Evolutionary conservation across 2,888 invertebrate genomes (phyloP).

Genomic region (Eristalis intricaria): DNA sequence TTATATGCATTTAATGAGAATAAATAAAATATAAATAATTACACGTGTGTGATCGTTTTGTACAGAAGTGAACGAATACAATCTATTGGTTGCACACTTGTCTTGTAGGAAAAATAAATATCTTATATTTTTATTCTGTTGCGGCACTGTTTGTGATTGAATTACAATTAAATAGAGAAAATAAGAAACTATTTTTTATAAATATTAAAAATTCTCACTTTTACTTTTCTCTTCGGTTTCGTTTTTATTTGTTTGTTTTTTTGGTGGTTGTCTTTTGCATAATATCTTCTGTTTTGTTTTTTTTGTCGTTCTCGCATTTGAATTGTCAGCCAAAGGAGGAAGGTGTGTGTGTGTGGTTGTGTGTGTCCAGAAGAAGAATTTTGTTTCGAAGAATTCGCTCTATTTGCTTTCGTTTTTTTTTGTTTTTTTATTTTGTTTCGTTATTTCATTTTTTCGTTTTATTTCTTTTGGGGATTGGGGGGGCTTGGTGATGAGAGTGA

Average conservation of each 20-base stretch:
- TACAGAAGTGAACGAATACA: not conserved
- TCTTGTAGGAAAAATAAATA: conserved; percentile 61
- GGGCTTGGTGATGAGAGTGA: conserved; percentile 66
- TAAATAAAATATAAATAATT: conserved; percentile 26
- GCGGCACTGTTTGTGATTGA: conserved; percentile 14
- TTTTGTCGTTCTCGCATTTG: not conserved
- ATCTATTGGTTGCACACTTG: conserved; percentile 48
- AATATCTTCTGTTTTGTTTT: not conserved
- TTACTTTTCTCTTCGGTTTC: conserved; percentile 36
- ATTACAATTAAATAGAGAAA: conserved; percentile 12
- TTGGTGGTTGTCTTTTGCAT: not conserved
- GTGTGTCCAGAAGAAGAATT: conserved; percentile 68
- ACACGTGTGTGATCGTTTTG: conserved; percentile 3
- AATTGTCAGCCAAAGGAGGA: conserved; percentile 56
- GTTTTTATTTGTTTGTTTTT: conserved; percentile 4
- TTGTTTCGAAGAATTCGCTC: conserved; percentile 22
- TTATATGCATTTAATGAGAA: conserved; percentile 11
- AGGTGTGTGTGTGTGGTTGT: not conserved
- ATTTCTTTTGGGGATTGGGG: conserved; percentile 44
- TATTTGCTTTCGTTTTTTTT: not conserved
- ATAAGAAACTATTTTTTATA: conserved; percentile 25
- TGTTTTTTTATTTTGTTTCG: not conserved
- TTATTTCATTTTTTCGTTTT: not conserved
- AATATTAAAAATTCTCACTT: conserved; percentile 72
- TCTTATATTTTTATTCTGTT: conserved; percentile 23